Conservation (phyloP, 2,113 vertebrate species). For the Chaetops frenatus region DNA sequence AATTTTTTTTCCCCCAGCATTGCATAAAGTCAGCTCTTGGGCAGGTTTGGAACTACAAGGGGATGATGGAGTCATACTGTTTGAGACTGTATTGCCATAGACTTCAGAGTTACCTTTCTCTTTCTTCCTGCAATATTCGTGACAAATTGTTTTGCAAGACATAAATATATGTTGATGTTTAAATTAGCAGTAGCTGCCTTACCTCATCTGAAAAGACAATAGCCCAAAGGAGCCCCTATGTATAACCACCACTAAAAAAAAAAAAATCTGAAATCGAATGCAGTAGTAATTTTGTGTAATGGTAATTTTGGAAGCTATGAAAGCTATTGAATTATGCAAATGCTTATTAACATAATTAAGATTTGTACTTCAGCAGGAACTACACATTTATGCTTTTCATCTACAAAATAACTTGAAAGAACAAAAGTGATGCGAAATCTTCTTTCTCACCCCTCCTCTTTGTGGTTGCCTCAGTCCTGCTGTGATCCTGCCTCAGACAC, state of each 20-base stretch:
- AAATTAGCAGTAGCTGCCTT: not conserved
- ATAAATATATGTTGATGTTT: not conserved
- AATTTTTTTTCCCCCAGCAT: not conserved
- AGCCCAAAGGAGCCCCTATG: not conserved
- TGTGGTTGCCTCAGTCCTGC: not conserved
- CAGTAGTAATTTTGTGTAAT: not conserved
- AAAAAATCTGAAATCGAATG: not conserved
- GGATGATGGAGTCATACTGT: not conserved
- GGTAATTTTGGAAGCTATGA: not conserved
- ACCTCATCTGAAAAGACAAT: not conserved
- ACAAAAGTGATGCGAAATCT: not conserved
- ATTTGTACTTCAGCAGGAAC: not conserved
- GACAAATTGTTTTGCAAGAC: not conserved
- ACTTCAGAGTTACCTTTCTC: not conserved
- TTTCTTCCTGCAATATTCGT: not conserved
- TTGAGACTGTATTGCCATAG: not conserved
- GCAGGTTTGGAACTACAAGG: not conserved
- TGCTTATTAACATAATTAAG: not conserved
- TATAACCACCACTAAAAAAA: not conserved
- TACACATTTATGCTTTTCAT: not conserved
- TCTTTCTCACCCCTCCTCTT: rapidly evolving
- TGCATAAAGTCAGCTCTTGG: not conserved
- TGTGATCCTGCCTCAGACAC: not conserved
- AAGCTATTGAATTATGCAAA: not conserved
- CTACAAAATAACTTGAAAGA: not conserved